Percentiles rank a stretch among this genome's conserved stretches.
Conservation (phyloP, 2,113 vertebrate genomes). For the Psilopsiagon aurifrons region DNA sequence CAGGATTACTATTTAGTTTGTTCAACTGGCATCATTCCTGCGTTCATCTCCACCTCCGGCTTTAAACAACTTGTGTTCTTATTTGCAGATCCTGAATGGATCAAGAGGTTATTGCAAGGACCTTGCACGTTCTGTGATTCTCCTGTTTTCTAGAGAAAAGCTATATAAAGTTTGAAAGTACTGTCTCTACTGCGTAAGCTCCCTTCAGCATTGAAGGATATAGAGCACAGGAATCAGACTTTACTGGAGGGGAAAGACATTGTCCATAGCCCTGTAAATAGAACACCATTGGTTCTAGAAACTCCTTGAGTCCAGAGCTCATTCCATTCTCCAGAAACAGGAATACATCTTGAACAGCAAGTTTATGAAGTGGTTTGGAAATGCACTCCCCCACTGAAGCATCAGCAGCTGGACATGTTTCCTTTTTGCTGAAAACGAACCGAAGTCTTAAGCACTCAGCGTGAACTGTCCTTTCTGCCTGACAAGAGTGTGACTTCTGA, state of each 20-base stretch:
- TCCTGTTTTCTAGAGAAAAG: constrained; percentile 83
- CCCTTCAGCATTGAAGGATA: neutral
- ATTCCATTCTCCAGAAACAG: neutral
- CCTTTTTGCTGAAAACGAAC: neutral
- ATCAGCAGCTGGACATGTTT: neutral
- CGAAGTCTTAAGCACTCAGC: neutral
- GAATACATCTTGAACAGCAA: neutral
- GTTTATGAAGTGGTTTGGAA: neutral
- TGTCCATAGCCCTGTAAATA: neutral
- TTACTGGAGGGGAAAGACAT: neutral
- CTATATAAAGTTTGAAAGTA: neutral
- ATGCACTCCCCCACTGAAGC: neutral
- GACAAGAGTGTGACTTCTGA: neutral
- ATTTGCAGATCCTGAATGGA: constrained; percentile 93
- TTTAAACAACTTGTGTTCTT: constrained; percentile 39
- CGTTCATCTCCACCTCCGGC: neutral
- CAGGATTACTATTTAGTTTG: neutral
- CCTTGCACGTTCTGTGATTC: constrained; percentile 94
- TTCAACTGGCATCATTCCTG: neutral
- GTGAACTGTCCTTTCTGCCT: neutral
- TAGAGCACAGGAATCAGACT: neutral
- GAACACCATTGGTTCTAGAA: neutral
- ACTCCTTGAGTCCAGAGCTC: neutral
- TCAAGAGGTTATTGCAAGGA: constrained; percentile 89
- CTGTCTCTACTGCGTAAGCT: neutral